Evolutionary conservation across 2,797 vertebrate genomes (phyloP).

Genomic region (Echeneis naucrates): DNA sequence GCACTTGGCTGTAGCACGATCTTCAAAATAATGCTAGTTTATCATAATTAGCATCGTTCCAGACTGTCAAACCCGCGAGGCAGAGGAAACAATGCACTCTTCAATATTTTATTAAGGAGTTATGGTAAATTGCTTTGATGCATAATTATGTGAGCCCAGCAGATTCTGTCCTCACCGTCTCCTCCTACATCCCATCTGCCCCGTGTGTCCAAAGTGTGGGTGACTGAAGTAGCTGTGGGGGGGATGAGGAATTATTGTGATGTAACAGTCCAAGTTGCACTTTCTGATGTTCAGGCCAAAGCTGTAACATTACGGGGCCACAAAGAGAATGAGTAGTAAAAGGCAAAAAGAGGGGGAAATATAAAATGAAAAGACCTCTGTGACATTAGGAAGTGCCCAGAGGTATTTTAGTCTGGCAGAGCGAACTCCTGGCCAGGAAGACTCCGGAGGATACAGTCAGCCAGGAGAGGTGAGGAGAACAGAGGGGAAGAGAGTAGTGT

Average conservation of each 20-base stretch:
- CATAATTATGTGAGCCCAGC: slow-evolving; percentile 72
- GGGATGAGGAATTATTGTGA: slow-evolving; percentile 73
- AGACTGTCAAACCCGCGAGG: slow-evolving; percentile 55
- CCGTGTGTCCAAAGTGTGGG: slow-evolving; percentile 80
- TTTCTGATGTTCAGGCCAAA: slow-evolving; percentile 56
- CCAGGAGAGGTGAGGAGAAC: slow-evolving; percentile 73
- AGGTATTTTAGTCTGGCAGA: slow-evolving; percentile 71
- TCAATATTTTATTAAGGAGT: slow-evolving; percentile 59
- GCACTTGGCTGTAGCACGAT: slow-evolving; percentile 52
- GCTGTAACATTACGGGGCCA: slow-evolving; percentile 49
- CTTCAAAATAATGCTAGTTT: slow-evolving; percentile 52
- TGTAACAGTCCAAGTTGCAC: slow-evolving; percentile 73
- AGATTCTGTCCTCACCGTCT: slow-evolving; percentile 74
- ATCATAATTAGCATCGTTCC: slow-evolving; percentile 70
- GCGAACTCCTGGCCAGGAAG: slow-evolving; percentile 54
- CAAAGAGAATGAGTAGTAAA: slow-evolving; percentile 34
- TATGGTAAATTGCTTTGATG: slow-evolving; percentile 70
- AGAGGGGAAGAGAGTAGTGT: slow-evolving; percentile 42
- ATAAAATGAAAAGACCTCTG: slow-evolving; percentile 57
- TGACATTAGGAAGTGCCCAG: slow-evolving; percentile 64
- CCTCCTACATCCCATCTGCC: slow-evolving; percentile 85
- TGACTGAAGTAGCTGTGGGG: slow-evolving; percentile 73
- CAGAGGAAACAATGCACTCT: slow-evolving; percentile 57
- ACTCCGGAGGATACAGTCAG: slow-evolving; percentile 65
- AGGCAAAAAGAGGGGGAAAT: slow-evolving; percentile 50